Base-by-base conservation (phyloP, 1,140 invertebrate species). In the Nilaparvata lugens region DNA sequence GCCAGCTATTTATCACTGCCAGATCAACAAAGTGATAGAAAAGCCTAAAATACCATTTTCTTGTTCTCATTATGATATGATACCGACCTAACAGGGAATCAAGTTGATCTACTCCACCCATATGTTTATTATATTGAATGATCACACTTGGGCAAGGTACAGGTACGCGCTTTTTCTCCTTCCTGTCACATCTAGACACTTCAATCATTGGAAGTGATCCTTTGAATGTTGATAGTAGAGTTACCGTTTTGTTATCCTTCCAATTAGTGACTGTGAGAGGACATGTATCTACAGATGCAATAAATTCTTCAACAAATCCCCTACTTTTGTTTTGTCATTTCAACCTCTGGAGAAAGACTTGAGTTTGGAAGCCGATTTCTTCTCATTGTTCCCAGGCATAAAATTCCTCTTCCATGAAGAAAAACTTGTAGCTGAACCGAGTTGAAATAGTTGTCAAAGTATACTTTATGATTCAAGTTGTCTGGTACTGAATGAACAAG, bases 41-140 rank as follows among this genome's bases (percentile, higher is more conserved):
- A 28, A 78, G 64, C 61, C 72, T 56, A n/a, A 72, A 63, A 60
- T 73, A 71, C 71, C 72, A 76, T 65, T 75, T 71, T 65, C 68
- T 68, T 60, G 67, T 72, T 70, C 72, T 74, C 28, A 74, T 68
- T 63, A 57, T 65, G 25, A 74, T 73, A 64, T 70, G 65, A 75
- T 74, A 71, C 66, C 18, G 69, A 70, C 59, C 76, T 70, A 74
- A 68, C 35, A 75, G 65, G 51, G 64, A 70, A 65, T 77, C 72
- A 60, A 71, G 68, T 54, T 74, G 63, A 64, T 77, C 72, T n/a
- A 77, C 75, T 28, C 73, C 74, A 52, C 74, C 76, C 76, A 78
- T 78, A 65, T 76, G 71, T 57, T 62, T 78, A 65, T 78, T 69
- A 58, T 69, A 69, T 16, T 51, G 25, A 19, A 59, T 38, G 48